Evolutionary conservation across 2,888 invertebrate genomes (phyloP).

Genomic region (Dolichopus griseipennis): DNA sequence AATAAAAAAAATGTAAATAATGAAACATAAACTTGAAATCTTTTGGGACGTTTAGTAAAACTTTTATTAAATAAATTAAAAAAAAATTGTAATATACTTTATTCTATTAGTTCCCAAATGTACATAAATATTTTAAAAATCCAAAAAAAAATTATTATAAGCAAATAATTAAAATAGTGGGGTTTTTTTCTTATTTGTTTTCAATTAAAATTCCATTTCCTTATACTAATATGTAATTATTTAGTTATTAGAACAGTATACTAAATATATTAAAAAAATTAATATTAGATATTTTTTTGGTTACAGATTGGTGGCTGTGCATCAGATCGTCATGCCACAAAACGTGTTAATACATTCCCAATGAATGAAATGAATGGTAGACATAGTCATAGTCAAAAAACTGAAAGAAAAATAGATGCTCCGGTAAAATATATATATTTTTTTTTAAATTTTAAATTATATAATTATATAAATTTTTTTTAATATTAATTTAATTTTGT

Average conservation of each 20-base stretch:
- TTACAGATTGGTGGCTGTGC: conserved; percentile 66
- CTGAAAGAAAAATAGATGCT: conserved; percentile 66
- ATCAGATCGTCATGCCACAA: conserved; percentile 62
- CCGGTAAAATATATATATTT: conserved; percentile 59
- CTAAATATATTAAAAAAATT: conserved; percentile 28
- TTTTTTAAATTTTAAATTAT: conserved; percentile 1
- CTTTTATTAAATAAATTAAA: no score
- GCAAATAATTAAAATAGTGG: no score
- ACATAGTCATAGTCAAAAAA: conserved; percentile 53
- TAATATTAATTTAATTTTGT: not conserved
- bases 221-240: conserved; percentile 24
- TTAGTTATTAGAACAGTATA: conserved; percentile 22
- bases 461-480: no score
- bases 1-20: no score
- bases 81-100: no score
- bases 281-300: conserved; percentile 38
- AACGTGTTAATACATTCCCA: conserved; percentile 70
- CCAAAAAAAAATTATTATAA: conserved; percentile 17
- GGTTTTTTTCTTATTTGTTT: no score
- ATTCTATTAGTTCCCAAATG: no score
- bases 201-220: conserved; percentile 22
- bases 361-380: conserved; percentile 68
- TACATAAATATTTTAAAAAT: conserved; percentile 17
- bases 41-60: no score
- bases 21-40: no score